Base-by-base conservation (phyloP, 2,888 invertebrate genomes). In the Dichetophora obliterata region DNA sequence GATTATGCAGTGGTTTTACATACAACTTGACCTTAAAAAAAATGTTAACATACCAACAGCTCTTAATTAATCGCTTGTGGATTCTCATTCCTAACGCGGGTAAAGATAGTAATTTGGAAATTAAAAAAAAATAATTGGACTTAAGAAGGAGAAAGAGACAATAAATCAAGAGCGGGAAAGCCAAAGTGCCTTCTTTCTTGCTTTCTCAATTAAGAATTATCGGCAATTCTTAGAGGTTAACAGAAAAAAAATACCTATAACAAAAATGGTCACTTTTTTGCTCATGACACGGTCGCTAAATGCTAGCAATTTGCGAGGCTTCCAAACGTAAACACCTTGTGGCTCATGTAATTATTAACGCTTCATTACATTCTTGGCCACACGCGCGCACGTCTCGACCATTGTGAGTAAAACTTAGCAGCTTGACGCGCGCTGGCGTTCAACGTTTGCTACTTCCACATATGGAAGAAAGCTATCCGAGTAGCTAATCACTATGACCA, bases 281-380 rank as follows among this genome's bases (percentile, higher is more conserved):
- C n/a, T 52, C 1, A 1, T 19, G 22, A n/a, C 57, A 27, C 9
- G 27, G n/a, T 24, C n/a, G 34, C n/a, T 31, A 31, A 63, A 63
- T 31, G 27, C 16, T 9, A 31, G 14, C 34, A 11, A 68, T 50
- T 24, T 68, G 68, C 19, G 48, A 48, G 34, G 66, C 66, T 66
- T 66, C 66, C 66, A 71, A 27, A 37, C 27, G 19, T 22, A 71
- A 63, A 63, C 65, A 73, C 63, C 52, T 65, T 73, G 50, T 57
- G 48, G 73, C 34, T 65, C 14, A 50, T 65, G 52, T 57, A 31
- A 78, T 83, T 83, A 82, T 84, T 82, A 84, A 85, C 86, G 84
- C 87, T 87, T 86, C 84, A 86, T 85, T 87, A 84, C 77, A 75
- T 83, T 81, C 75, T 71, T 83, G 88, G 82, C 86, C 86, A 86